Base-by-base conservation (phyloP, 2,888 invertebrate genomes). In the Chymomyza amoena region DNA sequence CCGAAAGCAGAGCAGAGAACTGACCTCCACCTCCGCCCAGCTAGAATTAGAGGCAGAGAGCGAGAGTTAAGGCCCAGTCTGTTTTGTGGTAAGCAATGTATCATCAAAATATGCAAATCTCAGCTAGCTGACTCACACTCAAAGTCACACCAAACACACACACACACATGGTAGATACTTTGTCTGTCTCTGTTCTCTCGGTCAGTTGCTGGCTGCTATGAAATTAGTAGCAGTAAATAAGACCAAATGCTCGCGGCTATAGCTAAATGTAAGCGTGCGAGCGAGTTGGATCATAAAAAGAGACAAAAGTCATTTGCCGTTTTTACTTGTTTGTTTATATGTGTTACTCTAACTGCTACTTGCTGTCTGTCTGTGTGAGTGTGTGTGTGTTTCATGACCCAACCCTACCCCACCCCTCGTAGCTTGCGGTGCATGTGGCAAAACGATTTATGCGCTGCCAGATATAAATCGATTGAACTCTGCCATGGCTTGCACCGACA, bases 401-500 rank as follows among this genome's bases (percentile, higher is more conserved):
- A 28, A 3, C n/a, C n/a, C n/a, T n/a, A n/a, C 25, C 25, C 25
- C 25, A 25, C 32, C 32, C 32, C 32, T 5, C 9, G 32, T 32
- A 32, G 79, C 75, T 76, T 85, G 79, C 80, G 85, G 84, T 84
- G 84, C 80, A 80, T 82, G 80, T 81, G 88, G 83, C 80, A 87
- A 85, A 86, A 85, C 89, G 89, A 89, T 89, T 89, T 89, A 89
- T 89, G 88, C 84, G 81, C 83, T 81, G 78, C 77, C 79, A 88
- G 89, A 89, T 89, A 89, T 84, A 84, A 89, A 89, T 89, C 89
- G 89, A 89, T 89, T 89, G 82, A 82, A 87, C 81, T 82, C 70
- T 68, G 54, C 32, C 18, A 20, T 67, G 64, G 66, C 73, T 69
- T 69, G 59, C 36, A 45, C 20, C 16, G 56, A 36, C 36, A 64